Evolutionary conservation across 2,888 invertebrate species (phyloP).

Genomic region (Ceriagrion tenellum): DNA sequence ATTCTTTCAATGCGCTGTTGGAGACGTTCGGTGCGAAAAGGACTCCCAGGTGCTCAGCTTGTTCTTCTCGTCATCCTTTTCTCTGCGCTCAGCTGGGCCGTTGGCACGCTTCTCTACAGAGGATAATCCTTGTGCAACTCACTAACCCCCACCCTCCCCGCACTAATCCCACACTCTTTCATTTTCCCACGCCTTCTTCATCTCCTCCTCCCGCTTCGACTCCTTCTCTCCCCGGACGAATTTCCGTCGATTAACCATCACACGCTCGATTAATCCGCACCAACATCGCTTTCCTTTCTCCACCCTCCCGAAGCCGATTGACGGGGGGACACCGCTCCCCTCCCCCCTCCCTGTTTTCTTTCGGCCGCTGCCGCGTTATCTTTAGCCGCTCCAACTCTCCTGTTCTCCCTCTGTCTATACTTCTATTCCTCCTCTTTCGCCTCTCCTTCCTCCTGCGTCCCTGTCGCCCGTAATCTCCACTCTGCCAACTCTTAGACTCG

Average conservation of each 20-base stretch:
- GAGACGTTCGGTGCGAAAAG: too few species aligned
- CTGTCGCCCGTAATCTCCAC: not conserved
- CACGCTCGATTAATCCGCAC: not conserved
- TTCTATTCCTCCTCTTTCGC: too few species aligned
- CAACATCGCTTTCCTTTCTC: not conserved
- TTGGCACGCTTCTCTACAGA: not conserved
- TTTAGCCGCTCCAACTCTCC: not conserved
- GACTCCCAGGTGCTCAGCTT: not conserved
- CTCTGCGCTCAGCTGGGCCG: not conserved
- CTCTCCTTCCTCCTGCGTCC: not conserved
- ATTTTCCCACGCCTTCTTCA: not conserved
- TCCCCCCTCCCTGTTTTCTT: not conserved
- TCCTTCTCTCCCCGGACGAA: not conserved
- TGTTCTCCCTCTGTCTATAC: not conserved
- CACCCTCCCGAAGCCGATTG: not conserved
- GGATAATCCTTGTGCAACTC: not conserved
- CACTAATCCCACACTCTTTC: not conserved
- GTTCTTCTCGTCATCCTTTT: not conserved
- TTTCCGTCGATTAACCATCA: constrained; percentile 11
- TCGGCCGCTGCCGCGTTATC: not conserved
- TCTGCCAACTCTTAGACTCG: not conserved
- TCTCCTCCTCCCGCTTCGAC: not conserved
- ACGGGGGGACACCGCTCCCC: not conserved
- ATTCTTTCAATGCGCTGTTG: too few species aligned
- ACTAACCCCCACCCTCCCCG: not conserved